Base-by-base conservation (phyloP, 2,888 invertebrate genomes). In the Lasioglossum calceatum region DNA sequence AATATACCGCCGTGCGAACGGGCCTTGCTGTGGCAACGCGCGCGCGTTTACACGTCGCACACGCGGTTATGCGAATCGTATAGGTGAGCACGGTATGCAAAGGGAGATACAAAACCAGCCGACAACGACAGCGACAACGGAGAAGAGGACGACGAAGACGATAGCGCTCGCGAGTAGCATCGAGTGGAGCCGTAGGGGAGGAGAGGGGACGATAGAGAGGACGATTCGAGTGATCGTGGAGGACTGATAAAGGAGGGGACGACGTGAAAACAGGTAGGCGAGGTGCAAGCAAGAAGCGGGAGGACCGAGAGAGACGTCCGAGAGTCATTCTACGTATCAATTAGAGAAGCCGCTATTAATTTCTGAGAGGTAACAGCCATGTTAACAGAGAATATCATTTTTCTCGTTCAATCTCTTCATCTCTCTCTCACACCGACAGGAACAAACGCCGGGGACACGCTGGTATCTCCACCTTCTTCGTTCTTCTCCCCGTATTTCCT, bases 321-420 rank as follows among this genome's bases (percentile, higher is more conserved):
- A 91, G 85, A 90, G 88, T 91, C 90, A 91, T 93, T 93, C 92
- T 89, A 94, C 92, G 93, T 94, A 93, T 93, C 93, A 94, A 93
- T 94, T 94, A 93, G 92, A 92, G 92, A 89, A 85, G 88, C 87
- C 86, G 92, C 92, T 92, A 93, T 94, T 93, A 93, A 93, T 94
- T 93, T 92, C 91, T 90, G 87, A 88, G 91, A 91, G 89, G 91
- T 88, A 93, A 93, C 92, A 89, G 92, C 87, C 91, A 91, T 89
- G 92, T 93, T 93, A 92, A 92, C 90, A 90, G 90, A 90, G 89
- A 89, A 92, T 91, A 91, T 86, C 88, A 92, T 93, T 93, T 94
- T 93, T 93, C 92, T 93, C 89, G 82, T 87, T 88, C 89, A 79
- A 88, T 88, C 87, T 90, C 87, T 81, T 87, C 80, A 81, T 89